Base-by-base conservation (phyloP, 2,797 vertebrate species). In the Knipowitschia caucasica region DNA sequence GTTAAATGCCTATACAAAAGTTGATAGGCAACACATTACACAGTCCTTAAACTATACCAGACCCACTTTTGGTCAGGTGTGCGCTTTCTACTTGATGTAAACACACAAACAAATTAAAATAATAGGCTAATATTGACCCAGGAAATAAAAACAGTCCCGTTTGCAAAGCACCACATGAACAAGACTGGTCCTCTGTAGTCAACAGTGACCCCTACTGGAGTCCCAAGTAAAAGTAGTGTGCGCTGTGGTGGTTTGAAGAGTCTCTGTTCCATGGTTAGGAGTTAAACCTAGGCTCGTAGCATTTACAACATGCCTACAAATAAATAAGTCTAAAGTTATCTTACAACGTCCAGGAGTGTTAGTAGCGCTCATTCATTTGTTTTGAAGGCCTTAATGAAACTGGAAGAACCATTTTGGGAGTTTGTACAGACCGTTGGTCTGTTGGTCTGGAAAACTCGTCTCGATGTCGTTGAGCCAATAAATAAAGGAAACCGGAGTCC, bases 291-390 rank as follows among this genome's bases (percentile, higher is more conserved):
- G 53, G 44, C 71, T 35, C 27, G 51, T 38, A 61, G 67, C 46
- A 52, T 61, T 62, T 55, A 50, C 64, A 77, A 61, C 69, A 71
- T 68, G 64, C 67, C 66, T 67, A 65, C 39, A 75, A 78, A 86
- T 81, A 83, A 84, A 86, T 78, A 82, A 30, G 42, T 56, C 14
- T 55, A 45, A 64, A 23, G 50, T 43, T 71, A 61, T 53, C 55
- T 70, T 56, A 71, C 64, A 72, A 54, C 38, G 63, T 70, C 34
- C 56, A 56, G 71, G 69, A 88, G 83, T 76, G 80, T 83, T 75
- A 73, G 73, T 75, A 70, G 43, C 24, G 9, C n/a, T 18, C 2
- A 24, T 51, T 57, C 30, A 49, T 1, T 21, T 21, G 14, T 34
- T 31, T 53, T 14, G 58, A 75, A 80, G 66, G 50, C 46, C 73